These are phyloP conservation scores for Aphelocoma coerulescens DNA, from an alignment of 2,113 vertebrate genomes.

Conservation along the genomic window DNA sequence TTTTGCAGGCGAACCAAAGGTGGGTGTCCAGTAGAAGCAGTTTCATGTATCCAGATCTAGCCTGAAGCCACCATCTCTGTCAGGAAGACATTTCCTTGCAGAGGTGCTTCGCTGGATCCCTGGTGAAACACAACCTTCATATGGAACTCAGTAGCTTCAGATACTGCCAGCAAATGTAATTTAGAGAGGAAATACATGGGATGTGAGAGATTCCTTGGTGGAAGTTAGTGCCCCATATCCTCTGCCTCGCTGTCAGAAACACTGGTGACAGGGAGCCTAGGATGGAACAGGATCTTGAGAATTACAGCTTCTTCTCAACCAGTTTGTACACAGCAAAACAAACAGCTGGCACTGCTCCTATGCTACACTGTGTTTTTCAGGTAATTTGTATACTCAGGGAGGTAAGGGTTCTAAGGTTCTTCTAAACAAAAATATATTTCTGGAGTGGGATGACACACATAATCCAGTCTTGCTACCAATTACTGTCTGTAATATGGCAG, in stretches of 20 bases:
- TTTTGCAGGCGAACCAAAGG: background rate
- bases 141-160: background rate
- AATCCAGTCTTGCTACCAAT: background rate
- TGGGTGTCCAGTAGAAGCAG: background rate
- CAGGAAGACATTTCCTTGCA: background rate
- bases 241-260: background rate
- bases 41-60: background rate
- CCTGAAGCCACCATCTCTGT: background rate
- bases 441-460: background rate
- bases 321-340: background rate
- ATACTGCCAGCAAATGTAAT: background rate
- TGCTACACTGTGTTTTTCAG: fast-evolving
- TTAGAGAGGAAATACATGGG: background rate
- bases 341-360: background rate
- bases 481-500: background rate
- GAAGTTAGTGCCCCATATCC: background rate
- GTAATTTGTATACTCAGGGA: background rate
- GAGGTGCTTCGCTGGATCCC: background rate
- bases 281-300: background rate
- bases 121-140: background rate
- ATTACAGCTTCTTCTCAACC: background rate
- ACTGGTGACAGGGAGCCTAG: background rate
- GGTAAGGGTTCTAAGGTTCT: background rate
- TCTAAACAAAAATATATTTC: background rate
- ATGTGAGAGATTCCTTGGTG: background rate